Percentiles rank a stretch among this genome's conserved stretches.
phyloP scores from a whole-genome alignment of 1,140 invertebrate species.

The Portunus trituberculatus region DNA sequence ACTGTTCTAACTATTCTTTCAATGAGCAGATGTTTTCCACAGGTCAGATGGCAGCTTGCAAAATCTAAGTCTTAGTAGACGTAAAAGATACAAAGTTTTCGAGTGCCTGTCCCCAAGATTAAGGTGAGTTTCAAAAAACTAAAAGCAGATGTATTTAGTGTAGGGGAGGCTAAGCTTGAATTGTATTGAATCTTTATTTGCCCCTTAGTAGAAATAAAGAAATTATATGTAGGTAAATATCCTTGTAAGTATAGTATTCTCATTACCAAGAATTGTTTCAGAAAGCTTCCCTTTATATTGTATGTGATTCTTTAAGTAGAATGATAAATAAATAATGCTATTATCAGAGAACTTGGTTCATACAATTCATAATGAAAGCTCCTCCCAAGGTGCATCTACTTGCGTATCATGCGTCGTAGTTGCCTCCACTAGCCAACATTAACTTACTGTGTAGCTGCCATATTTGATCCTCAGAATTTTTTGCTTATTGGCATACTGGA shows the following conservation, averaged over 20 bases:
- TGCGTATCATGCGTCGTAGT: conserved; percentile 56
- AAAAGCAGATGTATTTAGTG: not conserved
- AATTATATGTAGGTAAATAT: too few relatives aligned
- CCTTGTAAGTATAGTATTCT: too few relatives aligned
- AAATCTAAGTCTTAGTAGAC: conserved; percentile 73
- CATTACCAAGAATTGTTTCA: too few relatives aligned
- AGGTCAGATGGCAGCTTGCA: conserved; percentile 74
- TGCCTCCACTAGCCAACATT: conserved; percentile 45
- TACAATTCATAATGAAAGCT: conserved; percentile 34
- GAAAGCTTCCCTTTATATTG: too few relatives aligned
- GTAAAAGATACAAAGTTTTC: conserved; percentile 75
- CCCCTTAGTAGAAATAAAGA: not conserved
- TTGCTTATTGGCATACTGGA: conserved; percentile 68
- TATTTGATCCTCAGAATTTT: conserved; percentile 44
- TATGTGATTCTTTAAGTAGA: too few relatives aligned
- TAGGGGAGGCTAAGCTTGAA: conserved; percentile 39
- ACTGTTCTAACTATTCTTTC: conserved; percentile 62
- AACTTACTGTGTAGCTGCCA: conserved; percentile 65
- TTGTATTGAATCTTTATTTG: conserved; percentile 24
- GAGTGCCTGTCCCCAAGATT: conserved; percentile 71
- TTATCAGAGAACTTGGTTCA: conserved; percentile 22
- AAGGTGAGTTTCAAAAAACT: conserved; percentile 68
- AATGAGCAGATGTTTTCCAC: conserved; percentile 72
- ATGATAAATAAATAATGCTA: too few relatives aligned
- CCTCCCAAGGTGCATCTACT: conserved; percentile 17